Base-by-base conservation (phyloP, 2,797 vertebrate genomes). In the Phalanger gymnotis region DNA sequence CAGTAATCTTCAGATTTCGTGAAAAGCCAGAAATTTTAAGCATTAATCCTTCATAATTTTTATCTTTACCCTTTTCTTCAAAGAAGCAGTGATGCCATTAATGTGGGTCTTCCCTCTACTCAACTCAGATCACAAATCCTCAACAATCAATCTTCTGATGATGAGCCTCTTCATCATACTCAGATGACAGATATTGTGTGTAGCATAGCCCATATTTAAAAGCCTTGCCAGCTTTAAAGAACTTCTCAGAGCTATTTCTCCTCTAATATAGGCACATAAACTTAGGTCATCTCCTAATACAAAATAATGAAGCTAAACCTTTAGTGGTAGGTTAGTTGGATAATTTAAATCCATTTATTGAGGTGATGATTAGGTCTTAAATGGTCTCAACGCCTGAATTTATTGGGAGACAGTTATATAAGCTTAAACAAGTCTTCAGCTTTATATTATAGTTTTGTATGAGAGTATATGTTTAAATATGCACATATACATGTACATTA, bases 61-160 rank as follows among this genome's bases (percentile, higher is more conserved):
- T 81, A 25, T 66, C 52, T 94, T 96, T 91, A 28, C 51, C 31
- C 31, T 96, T 94, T 94, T 53, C 13, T 95, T 94, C 51, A 22
- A 7, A 58, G 90, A 92, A 51, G 12, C 95, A 93, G 93, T 34
- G 14, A 92, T 40, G 61, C 61, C 16, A 73, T 73, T 40, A 40
- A 4, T 7, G 14, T 73, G 16, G 5, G 14, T 73, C 31, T 61
- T 61, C 58, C 58, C 31, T 61, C 58, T 61, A 34, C 19, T n/a
- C 31, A 34, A 61, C 58, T 34, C 58, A 61, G 11, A 61, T 34
- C 34, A 73, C 34, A 73, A 73, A 19, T 40, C 34, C 61, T n/a
- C 34, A 73, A 5, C 12, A 14, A 73, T 40, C 34, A 73, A 40
- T 73, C 61, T 73, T 73, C 34, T 40, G 34, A 34, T n/a, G 61